Evolutionary conservation across 2,797 vertebrate species (phyloP).

Genomic region (Xiphorhynchus erythropygius): DNA sequence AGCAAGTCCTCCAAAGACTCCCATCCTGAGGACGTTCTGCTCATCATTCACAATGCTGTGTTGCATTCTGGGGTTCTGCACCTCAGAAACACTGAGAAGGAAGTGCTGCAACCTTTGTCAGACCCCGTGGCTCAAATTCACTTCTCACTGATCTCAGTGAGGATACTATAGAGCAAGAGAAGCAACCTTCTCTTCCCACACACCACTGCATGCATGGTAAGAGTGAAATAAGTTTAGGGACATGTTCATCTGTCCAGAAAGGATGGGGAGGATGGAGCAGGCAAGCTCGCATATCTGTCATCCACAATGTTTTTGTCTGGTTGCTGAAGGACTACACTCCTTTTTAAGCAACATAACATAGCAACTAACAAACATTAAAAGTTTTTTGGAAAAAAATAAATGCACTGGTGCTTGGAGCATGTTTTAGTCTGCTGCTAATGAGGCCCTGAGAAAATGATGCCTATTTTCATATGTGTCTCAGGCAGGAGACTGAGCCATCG

Average conservation of each 20-base stretch:
- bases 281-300: neutral
- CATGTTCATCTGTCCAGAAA: neutral
- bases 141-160: neutral
- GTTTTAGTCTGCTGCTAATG: neutral
- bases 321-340: neutral
- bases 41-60: fast-evolving
- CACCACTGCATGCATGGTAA: fast-evolving
- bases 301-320: neutral
- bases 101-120: neutral
- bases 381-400: neutral
- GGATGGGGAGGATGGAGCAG: neutral
- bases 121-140: neutral
- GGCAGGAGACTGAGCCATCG: neutral
- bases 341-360: neutral
- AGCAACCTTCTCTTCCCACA: neutral
- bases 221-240: neutral
- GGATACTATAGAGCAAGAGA: neutral
- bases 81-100: neutral
- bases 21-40: neutral
- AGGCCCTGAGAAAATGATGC: neutral
- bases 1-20: fast-evolving
- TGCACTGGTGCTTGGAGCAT: neutral
- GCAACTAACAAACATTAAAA: neutral
- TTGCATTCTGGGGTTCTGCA: neutral
- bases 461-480: neutral